These are phyloP conservation scores for Tenebrio molitor DNA, from an alignment of 1,140 invertebrate genomes.

Conservation along the genomic window DNA sequence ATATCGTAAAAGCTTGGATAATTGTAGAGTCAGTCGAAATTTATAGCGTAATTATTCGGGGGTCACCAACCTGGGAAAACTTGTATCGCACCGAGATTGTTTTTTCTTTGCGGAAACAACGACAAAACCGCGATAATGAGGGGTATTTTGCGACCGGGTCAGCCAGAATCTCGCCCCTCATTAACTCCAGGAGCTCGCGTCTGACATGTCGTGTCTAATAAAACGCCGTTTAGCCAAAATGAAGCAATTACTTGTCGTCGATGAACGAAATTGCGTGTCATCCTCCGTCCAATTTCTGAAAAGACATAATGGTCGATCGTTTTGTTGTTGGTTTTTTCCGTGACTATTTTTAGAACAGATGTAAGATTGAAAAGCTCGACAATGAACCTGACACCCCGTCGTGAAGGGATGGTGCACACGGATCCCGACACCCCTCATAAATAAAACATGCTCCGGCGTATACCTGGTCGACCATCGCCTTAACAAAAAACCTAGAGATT, in stretches of 20 bases:
- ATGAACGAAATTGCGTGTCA: neutral
- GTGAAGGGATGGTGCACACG: neutral
- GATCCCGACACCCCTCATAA: conserved; percentile 3
- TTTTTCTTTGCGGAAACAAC: too few species aligned
- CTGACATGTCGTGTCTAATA: neutral
- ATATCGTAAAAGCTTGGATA: neutral
- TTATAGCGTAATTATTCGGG: too few species aligned
- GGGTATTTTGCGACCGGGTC: conserved; percentile 5
- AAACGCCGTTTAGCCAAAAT: neutral
- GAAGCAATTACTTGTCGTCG: neutral
- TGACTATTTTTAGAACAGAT: neutral
- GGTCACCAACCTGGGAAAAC: neutral
- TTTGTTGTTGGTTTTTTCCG: neutral
- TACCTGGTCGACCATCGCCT: neutral
- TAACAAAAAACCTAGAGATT: neutral
- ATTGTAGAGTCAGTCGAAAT: too few species aligned
- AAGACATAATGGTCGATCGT: neutral
- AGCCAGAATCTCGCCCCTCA: too few species aligned
- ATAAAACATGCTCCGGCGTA: neutral
- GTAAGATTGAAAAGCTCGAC: neutral
- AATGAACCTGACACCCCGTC: neutral
- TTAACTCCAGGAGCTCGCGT: too few species aligned
- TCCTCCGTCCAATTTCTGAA: neutral
- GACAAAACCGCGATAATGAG: neutral
- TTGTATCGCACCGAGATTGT: neutral